phyloP scores from a whole-genome alignment of 2,797 vertebrate genomes.

The Bovichtus variegatus region DNA sequence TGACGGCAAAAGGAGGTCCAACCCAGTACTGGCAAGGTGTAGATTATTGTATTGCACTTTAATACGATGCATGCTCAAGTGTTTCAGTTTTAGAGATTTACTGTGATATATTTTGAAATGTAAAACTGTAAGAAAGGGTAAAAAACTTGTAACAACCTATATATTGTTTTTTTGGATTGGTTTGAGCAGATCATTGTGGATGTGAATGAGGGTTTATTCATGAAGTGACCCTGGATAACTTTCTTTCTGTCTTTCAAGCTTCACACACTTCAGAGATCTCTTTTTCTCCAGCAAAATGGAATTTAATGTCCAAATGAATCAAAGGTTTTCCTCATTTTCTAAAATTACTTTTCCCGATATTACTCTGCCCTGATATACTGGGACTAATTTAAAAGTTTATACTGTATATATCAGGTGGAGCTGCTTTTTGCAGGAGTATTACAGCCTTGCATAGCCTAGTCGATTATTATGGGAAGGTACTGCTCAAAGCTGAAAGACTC shows the following conservation, averaged over 20 bases:
- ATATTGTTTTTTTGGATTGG: background rate
- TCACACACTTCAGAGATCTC: background rate
- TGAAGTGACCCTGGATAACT: background rate
- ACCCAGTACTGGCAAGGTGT: too few species aligned
- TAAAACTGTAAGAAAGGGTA: background rate
- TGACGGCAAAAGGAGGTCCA: background rate
- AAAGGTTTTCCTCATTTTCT: constrained; percentile 1
- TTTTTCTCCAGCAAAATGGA: background rate
- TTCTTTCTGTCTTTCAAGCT: background rate
- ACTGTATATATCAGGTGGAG: background rate
- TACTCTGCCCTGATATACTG: constrained; percentile 20
- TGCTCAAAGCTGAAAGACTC: constrained; percentile 7
- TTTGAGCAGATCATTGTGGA: background rate
- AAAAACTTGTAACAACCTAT: background rate
- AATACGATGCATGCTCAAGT: constrained; percentile 17
- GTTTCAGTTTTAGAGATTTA: constrained; percentile 14
- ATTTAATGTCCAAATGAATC: background rate
- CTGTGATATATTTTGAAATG: background rate
- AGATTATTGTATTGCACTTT: constrained; percentile 13
- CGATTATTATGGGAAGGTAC: constrained; percentile 18
- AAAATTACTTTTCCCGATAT: constrained; percentile 5
- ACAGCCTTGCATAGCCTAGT: background rate
- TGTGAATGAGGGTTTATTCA: background rate
- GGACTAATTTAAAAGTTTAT: constrained; percentile 3
- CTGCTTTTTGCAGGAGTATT: constrained; percentile 3